Percentiles rank a stretch among this genome's conserved stretches.
phyloP scores from a whole-genome alignment of 1,140 invertebrate species.

The Brachionus rotundiformis region DNA sequence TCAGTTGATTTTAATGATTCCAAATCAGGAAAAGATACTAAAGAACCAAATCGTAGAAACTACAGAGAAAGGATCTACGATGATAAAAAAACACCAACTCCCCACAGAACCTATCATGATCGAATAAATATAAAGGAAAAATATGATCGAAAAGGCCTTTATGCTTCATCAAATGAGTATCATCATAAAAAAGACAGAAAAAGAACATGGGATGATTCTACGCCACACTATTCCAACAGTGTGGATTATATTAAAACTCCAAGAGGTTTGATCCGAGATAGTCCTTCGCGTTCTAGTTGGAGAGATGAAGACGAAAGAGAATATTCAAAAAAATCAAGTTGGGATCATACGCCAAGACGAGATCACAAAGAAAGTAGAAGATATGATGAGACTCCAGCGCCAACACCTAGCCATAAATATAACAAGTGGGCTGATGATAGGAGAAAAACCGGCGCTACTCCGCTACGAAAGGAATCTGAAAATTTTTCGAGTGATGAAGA shows the following conservation, averaged over 20 bases:
- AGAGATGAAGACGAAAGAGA: constrained; percentile 5
- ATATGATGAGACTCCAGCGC: constrained; percentile 12
- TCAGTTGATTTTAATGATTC: not conserved
- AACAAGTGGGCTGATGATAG: constrained; percentile 49
- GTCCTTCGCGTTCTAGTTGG: constrained; percentile 3
- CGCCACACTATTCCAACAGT: not conserved
- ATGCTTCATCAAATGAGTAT: constrained; percentile 21
- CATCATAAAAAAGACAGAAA: not conserved
- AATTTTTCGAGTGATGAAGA: constrained; percentile 39
- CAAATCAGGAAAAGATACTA: constrained; percentile 18
- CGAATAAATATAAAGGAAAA: not conserved
- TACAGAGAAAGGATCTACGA: constrained; percentile 23
- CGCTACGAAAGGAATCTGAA: not conserved
- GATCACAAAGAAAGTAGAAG: not conserved
- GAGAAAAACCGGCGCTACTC: constrained; percentile 25
- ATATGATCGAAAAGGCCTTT: constrained; percentile 25
- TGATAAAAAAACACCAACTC: constrained; percentile 40
- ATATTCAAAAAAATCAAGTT: constrained; percentile 26
- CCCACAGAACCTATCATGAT: constrained; percentile 29
- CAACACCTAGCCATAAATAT: constrained; percentile 47
- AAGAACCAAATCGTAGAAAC: constrained; percentile 1
- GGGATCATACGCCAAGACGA: constrained; percentile 13
- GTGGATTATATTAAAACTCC: constrained; percentile 33
- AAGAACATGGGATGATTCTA: not conserved
- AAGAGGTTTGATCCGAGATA: not conserved